Evolutionary conservation across 2,888 invertebrate species (phyloP), one percentile per base, ranked within the genome.

Genomic region (Caenorhabditis drosophilae): DNA sequence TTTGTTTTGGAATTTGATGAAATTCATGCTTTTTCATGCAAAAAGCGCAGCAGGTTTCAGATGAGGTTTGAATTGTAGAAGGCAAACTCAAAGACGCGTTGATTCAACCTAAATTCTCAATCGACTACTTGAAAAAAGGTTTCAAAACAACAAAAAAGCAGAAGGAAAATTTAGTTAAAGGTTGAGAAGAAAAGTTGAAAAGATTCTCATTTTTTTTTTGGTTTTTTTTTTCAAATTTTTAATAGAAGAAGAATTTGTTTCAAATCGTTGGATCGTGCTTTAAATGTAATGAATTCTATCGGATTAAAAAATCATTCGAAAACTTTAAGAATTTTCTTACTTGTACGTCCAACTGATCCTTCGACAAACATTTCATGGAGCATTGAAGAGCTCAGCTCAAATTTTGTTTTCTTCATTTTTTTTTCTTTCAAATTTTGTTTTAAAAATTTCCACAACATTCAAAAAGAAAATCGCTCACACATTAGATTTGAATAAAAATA

Each of bases 341-440:
- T 62, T 62, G 62, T 62, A 44, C 62, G 46, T 44, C 62, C 62
- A 26, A 62, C 56, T 25, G 62, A 62, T 62, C 62, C 62, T 52
- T 62, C 62, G 25, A 55, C 56, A 48, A 62, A 62, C 55, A 62
- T 56, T 23, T 62, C 62, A 36, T 62, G 62, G 36, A 62, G 56
- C 36, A 52, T 22, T 16, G 62, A 56, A 41, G 51, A 52, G 26
- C 47, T 46, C 31, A 38, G n/a, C 16, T 38, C n/a, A n/a, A n/a
- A n/a, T n/a, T n/a, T 12, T 36, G n/a, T 9, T 7, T 36, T 36
- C n/a, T n/a, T 4, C 36, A 12, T n/a, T n/a, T n/a, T n/a, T n/a
- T n/a, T n/a, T n/a, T n/a, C n/a, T n/a, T n/a, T n/a, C n/a, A n/a
- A n/a, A n/a, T 15, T 36, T 36, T 36, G 7, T n/a, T 4, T 9